Percentiles rank a stretch among this genome's conserved stretches.
Evolutionary conservation across 64 coral and sea anemone species (phyloP).

Genomic region (Catalaphyllia jardinei): DNA sequence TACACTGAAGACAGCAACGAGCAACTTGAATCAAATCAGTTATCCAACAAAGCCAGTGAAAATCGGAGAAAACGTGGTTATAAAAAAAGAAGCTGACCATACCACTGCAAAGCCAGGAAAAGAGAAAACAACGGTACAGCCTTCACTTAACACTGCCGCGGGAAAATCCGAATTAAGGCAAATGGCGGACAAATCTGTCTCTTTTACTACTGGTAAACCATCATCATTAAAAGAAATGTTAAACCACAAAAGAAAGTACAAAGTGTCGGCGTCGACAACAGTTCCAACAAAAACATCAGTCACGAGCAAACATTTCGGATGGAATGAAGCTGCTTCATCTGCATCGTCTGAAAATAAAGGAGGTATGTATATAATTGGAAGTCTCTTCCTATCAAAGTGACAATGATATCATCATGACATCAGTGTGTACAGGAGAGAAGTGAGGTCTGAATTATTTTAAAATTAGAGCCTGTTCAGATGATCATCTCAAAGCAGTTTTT

Average conservation of each 20-base stretch:
- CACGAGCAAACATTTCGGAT: neutral
- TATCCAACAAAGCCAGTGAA: neutral
- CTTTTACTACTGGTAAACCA: neutral
- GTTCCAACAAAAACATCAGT: neutral
- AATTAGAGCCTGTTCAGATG: too few relatives aligned
- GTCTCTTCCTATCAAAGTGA: too few relatives aligned
- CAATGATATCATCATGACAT: too few relatives aligned
- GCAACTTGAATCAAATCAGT: neutral
- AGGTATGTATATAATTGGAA: neutral
- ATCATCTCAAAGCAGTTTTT: too few relatives aligned
- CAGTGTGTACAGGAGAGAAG: too few relatives aligned
- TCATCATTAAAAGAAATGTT: neutral
- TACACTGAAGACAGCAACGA: neutral
- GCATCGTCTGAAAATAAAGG: neutral
- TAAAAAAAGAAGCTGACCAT: neutral
- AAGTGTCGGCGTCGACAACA: neutral
- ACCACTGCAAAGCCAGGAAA: neutral
- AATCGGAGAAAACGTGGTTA: neutral
- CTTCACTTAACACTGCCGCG: neutral
- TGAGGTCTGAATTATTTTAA: too few relatives aligned
- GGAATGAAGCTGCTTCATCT: neutral
- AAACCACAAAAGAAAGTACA: too few relatives aligned
- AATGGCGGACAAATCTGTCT: neutral
- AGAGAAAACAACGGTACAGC: neutral
- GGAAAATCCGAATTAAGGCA: neutral